Evolutionary conservation across 2,113 vertebrate species (phyloP), one percentile per base, ranked within the genome.

Genomic region (Gallinago media): DNA sequence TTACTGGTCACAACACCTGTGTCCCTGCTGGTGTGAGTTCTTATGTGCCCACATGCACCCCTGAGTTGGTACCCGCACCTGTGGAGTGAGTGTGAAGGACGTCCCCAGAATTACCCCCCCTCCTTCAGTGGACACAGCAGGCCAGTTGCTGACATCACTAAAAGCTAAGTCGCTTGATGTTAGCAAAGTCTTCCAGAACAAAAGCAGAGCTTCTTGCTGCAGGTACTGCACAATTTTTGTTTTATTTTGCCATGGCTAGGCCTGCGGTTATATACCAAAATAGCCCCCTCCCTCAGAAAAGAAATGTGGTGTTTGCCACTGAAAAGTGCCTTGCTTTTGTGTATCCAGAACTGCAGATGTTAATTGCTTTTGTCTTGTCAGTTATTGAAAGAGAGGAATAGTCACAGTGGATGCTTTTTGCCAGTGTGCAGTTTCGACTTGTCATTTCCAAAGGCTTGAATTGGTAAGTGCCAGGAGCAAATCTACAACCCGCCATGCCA

Each of bases 351-450:
- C 36, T 83, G 65, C 19, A 52, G 66, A 47, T 11, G 15, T 63
- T 72, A 55, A 63, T 62, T 89, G 49, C 0, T 86, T 95, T 84
- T 93, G 49, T 38, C 84, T 84, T 63, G 70, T 78, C 46, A 72
- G 61, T 94, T 70, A 76, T 22, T 94, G 68, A 90, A 58, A 85
- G 61, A 91, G 70, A 80, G 68, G 79, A 94, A 84, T 46, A 49
- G 44, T 70, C 74, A 32, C 25, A 27, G 76, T 38, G 32, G 21
- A 62, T 92, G 93, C 22, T 66, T 95, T 82, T 91, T 91, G 67
- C 78, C 63, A 62, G 34, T 63, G 55, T 18, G 1, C 9, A 16
- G 29, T 87, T 95, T 89, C 12, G 2, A 92, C 85, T 65, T 79
- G n/a, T 25, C 47, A 12, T 77, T 91, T 95, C 49, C 62, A 78